Conservation (phyloP, 2,888 invertebrate species). For the Ditylenchus weischeri region DNA sequence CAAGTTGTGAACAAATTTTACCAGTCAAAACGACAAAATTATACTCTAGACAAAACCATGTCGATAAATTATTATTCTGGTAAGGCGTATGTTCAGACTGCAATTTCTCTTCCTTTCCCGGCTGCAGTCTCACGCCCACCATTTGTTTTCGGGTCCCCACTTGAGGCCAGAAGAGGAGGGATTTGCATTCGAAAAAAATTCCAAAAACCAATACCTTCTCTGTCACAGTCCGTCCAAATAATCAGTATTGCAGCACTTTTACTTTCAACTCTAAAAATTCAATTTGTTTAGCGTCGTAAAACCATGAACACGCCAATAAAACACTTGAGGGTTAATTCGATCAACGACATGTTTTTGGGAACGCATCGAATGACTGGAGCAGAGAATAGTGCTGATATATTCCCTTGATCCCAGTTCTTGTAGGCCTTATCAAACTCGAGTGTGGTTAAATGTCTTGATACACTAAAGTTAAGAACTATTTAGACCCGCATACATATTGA, state of each 20-base stretch:
- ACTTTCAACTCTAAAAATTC: conserved; percentile 60
- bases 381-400: conserved; percentile 71
- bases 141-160: too few species aligned
- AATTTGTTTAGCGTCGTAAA: neutral
- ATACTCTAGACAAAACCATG: too few species aligned
- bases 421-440: conserved; percentile 70
- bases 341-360: conserved; percentile 62
- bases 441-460: conserved; percentile 79
- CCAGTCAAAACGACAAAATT: too few species aligned
- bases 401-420: conserved; percentile 45
- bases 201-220: conserved; percentile 69
- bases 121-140: too few species aligned
- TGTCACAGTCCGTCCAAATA: conserved; percentile 99
- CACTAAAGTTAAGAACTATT: neutral
- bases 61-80: too few species aligned
- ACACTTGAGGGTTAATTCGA: conserved; percentile 47
- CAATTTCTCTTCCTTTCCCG: too few species aligned
- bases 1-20: too few species aligned
- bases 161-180: too few species aligned
- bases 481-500: too few species aligned
- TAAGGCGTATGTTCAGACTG: too few species aligned
- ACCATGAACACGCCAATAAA: neutral
- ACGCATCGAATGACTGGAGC: conserved; percentile 79
- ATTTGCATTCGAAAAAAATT: too few species aligned
- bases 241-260: conserved; percentile 68